These are phyloP conservation scores for Hemiscyllium ocellatum DNA, from an alignment of 2,113 vertebrate species.

Conservation along the genomic window DNA sequence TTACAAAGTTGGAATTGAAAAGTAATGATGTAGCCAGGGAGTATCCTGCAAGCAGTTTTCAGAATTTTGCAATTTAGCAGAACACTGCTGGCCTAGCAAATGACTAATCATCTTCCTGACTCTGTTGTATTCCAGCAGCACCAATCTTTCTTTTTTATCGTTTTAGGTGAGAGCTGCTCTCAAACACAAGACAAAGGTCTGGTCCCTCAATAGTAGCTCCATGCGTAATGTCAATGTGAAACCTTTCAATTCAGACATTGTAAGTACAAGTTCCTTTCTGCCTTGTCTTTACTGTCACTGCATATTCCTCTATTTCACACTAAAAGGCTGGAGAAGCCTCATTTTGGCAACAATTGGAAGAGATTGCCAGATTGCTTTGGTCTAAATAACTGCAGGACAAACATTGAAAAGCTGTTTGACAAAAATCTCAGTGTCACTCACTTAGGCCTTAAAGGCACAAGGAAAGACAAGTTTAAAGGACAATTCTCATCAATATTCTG, in stretches of 20 bases:
- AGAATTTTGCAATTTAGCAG: background rate
- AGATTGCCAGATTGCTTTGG: background rate
- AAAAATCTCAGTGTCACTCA: background rate
- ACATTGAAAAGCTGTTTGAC: background rate
- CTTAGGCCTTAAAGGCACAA: background rate
- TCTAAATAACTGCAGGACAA: background rate
- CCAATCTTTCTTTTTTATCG: background rate
- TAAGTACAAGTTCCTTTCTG: constrained; percentile 55
- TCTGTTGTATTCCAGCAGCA: background rate
- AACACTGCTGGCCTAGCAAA: background rate
- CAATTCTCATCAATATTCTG: background rate
- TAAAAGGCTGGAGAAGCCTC: background rate
- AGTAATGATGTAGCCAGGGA: background rate
- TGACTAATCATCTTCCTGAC: background rate
- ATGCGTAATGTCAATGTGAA: constrained; percentile 76
- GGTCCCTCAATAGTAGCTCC: constrained; percentile 88
- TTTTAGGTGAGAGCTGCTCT: constrained; percentile 89
- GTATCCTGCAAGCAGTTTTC: background rate
- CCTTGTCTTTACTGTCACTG: no score
- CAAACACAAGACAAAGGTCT: constrained; percentile 97
- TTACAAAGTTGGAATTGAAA: background rate
- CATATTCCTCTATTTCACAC: background rate
- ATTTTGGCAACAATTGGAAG: background rate
- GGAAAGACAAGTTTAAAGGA: background rate
- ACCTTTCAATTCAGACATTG: constrained; percentile 87